Base-by-base conservation (phyloP, 2,113 vertebrate species). In the Echinops telfairi region DNA sequence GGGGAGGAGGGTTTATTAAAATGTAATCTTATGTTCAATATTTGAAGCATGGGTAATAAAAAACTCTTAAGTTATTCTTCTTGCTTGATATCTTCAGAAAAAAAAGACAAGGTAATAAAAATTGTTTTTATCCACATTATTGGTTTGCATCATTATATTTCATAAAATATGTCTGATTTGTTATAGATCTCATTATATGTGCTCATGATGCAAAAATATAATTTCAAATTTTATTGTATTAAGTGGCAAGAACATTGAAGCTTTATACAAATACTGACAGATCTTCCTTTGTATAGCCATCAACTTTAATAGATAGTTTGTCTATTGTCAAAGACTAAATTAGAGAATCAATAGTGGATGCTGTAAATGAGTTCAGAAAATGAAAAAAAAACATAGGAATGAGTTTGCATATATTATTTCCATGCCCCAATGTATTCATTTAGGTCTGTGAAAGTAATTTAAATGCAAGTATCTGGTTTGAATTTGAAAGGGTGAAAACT, bases 351-450 rank as follows among this genome's bases (percentile, higher is more conserved):
- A 27, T 60, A 60, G 4, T 27, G 16, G 60, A 66, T 70, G n/a
- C 7, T 88, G 0, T 86, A 88, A 93, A 75, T 57, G 87, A 88
- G 12, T 85, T 14, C 19, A 75, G 29, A 88, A 92, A 89, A 81
- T 84, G 17, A 58, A 31, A 86, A 6, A n/a, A 36, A 70, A 68
- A 31, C 2, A 10, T 23, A 76, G 1, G 17, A 90, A 64, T 93
- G 66, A 76, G 38, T 86, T 71, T 71, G 10, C 71, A 71, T 86
- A 79, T 86, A 71, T 94, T 92, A 83, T 64, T 83, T 83, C 64
- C 29, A 70, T 90, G n/a, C 3, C 76, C 33, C 15, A 80, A 23
- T 60, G 11, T 83, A 60, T 68, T 86, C 14, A 85, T 79, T 93
- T 80, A 81, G 73, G 14, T 53, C 78, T n/a, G 22, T 22, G 4